These are phyloP conservation scores for Drosophila eohydei DNA, from an alignment of 2,888 invertebrate species.

Conservation along the genomic window DNA sequence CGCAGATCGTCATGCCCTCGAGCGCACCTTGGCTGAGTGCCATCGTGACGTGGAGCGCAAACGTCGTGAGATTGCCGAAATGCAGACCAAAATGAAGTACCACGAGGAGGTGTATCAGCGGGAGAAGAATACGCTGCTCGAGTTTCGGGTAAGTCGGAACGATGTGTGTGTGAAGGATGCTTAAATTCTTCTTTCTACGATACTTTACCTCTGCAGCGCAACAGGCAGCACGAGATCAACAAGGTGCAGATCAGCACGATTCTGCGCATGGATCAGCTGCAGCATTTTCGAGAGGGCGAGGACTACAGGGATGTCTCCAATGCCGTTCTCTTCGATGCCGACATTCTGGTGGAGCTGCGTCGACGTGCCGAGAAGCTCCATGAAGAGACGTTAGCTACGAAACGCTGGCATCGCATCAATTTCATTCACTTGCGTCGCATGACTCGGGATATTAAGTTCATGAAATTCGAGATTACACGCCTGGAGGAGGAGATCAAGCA, in stretches of 20 bases:
- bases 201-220: slow-evolving; percentile 84
- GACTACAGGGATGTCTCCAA: slow-evolving; percentile 85
- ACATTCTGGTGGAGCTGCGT: slow-evolving; percentile 87
- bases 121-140: slow-evolving; percentile 87
- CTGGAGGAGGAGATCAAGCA: slow-evolving; percentile 86
- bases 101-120: slow-evolving; percentile 86
- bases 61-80: slow-evolving; percentile 87
- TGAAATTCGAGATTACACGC: slow-evolving; percentile 87
- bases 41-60: slow-evolving; percentile 87
- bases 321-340: slow-evolving; percentile 88
- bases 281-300: slow-evolving; percentile 86
- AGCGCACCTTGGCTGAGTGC: slow-evolving; percentile 87
- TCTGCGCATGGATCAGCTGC: slow-evolving; percentile 89
- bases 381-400: slow-evolving; percentile 88
- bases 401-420: slow-evolving; percentile 88
- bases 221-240: slow-evolving; percentile 90
- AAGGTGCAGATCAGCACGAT: slow-evolving; percentile 90
- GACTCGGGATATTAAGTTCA: slow-evolving; percentile 89
- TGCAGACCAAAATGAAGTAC: slow-evolving; percentile 87
- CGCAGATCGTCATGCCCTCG: slow-evolving; percentile 86
- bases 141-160: slow-evolving; percentile 87
- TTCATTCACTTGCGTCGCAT: slow-evolving; percentile 89
- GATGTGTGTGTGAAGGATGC: too few relatives aligned
- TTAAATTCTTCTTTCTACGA: background rate
- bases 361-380: slow-evolving; percentile 88